Percentiles rank a stretch among this genome's conserved stretches.
Conservation (phyloP, 1,140 invertebrate species). For the Penaeus japonicus region DNA sequence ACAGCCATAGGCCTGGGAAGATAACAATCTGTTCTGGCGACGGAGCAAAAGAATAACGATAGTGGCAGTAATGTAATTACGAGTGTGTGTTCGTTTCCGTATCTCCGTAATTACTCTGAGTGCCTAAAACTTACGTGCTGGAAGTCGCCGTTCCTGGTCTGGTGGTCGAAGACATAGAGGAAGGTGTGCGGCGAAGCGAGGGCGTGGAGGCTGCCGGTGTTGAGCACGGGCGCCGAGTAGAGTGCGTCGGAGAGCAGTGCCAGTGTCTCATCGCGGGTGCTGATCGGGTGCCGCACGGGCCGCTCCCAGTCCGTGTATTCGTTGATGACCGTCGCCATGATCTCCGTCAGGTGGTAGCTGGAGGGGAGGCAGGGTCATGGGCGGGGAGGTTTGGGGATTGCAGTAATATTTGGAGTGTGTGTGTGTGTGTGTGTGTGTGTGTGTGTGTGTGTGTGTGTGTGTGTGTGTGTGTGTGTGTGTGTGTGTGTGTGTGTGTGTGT, state of each 20-base stretch:
- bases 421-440: background rate
- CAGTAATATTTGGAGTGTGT: background rate
- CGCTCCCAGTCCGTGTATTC: conserved; percentile 98
- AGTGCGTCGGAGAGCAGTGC: conserved; percentile 90
- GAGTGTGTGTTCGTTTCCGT: no score
- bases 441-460: no score
- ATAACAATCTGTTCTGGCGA: no score
- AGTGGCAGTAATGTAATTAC: no score
- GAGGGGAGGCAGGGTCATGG: background rate
- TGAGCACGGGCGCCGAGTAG: conserved; percentile 89
- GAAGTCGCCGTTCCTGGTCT: conserved; percentile 89
- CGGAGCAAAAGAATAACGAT: no score
- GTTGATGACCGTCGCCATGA: conserved; percentile 78
- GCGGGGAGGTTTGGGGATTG: background rate
- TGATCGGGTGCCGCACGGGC: conserved; percentile 90
- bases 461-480: no score
- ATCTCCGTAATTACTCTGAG: conserved; percentile 64
- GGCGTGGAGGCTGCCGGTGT: conserved; percentile 91
- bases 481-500: no score
- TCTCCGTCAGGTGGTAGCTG: conserved; percentile 68
- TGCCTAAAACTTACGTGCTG: conserved; percentile 74
- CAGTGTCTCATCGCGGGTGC: conserved; percentile 90
- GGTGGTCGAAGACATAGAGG: conserved; percentile 93
- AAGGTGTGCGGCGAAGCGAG: conserved; percentile 74
- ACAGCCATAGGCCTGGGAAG: no score